phyloP scores from a whole-genome alignment of 2,797 vertebrate genomes.

The Leptoclinus maculatus region DNA sequence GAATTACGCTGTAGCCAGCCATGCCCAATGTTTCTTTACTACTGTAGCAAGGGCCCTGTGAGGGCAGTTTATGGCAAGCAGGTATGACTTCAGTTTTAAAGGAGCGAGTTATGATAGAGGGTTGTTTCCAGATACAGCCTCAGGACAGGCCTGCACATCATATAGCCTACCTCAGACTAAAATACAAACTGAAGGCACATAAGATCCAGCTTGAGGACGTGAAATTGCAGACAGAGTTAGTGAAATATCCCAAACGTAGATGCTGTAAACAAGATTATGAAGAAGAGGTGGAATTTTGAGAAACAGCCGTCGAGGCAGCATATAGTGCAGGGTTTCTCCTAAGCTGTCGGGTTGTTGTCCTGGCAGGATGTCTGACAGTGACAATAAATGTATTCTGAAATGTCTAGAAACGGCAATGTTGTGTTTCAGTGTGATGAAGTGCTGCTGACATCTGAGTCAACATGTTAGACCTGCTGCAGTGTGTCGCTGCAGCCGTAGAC shows the following conservation, averaged over 20 bases:
- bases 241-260: conserved; percentile 11
- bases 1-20: conserved; percentile 53
- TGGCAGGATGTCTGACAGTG: conserved; percentile 48
- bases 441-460: conserved; percentile 63
- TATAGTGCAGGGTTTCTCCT: conserved; percentile 47
- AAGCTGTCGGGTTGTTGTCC: conserved; percentile 45
- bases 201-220: conserved; percentile 12
- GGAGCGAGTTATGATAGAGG: background rate
- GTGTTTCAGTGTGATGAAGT: conserved; percentile 73
- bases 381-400: conserved; percentile 67
- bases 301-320: background rate
- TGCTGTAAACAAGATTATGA: background rate
- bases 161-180: conserved; percentile 74
- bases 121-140: conserved; percentile 67
- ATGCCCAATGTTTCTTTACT: conserved; percentile 54
- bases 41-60: conserved; percentile 57
- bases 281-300: conserved; percentile 7
- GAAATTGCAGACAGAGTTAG: conserved; percentile 7
- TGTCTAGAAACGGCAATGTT: conserved; percentile 62
- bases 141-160: conserved; percentile 73
- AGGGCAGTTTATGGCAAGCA: conserved; percentile 19
- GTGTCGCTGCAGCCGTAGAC: conserved; percentile 53
- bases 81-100: conserved; percentile 21
- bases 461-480: conserved; percentile 61
- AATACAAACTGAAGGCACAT: conserved; percentile 53